Percentiles rank a stretch among this genome's conserved stretches.
These are phyloP conservation scores for Tachysurus fulvidraco DNA, from an alignment of 2,113 vertebrate species.

Conservation along the genomic window DNA sequence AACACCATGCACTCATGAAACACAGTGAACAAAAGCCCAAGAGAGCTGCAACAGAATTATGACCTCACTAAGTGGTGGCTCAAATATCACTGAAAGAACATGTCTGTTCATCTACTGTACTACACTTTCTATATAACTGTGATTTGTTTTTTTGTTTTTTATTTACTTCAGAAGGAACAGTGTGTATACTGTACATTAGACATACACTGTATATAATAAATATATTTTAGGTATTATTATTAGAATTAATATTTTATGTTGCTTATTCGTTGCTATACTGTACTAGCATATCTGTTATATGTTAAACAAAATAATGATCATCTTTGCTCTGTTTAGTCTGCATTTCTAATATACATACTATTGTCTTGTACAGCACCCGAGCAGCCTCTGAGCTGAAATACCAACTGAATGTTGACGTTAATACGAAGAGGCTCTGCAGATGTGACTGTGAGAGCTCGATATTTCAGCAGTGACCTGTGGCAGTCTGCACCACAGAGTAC, in stretches of 20 bases:
- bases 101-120: background rate
- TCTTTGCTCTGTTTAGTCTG: background rate
- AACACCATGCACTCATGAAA: background rate
- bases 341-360: background rate
- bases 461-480: conserved; percentile 34
- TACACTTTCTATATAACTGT: background rate
- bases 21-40: background rate
- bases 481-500: background rate
- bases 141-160: background rate
- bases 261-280: background rate
- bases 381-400: conserved; percentile 21
- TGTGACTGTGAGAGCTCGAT: conserved; percentile 16
- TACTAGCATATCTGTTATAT: background rate
- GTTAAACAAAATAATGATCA: background rate
- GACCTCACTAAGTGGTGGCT: background rate
- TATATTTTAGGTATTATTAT: background rate
- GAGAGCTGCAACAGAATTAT: background rate
- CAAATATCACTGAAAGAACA: background rate
- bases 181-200: background rate
- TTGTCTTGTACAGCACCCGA: conserved; percentile 4
- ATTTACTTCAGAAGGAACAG: background rate
- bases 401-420: conserved; percentile 29
- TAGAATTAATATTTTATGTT: background rate
- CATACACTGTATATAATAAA: background rate
- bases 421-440: conserved; percentile 28